These are phyloP conservation scores for Nymphalis c-album DNA, from an alignment of 2,888 invertebrate species.

Conservation along the genomic window DNA sequence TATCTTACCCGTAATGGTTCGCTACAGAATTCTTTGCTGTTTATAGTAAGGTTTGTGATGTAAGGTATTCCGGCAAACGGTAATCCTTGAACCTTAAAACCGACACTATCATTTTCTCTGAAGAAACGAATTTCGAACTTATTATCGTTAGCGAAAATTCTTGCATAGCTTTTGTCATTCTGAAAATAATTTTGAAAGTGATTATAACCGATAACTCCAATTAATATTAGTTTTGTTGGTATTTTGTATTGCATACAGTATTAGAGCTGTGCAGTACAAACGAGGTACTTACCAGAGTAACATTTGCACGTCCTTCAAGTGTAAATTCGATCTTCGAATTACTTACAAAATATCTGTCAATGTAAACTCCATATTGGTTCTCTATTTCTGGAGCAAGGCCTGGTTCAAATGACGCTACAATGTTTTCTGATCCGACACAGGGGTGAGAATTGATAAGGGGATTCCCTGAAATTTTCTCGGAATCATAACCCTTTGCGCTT, in stretches of 20 bases:
- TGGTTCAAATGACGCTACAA: slow-evolving; percentile 39
- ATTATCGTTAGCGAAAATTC: slow-evolving; percentile 18
- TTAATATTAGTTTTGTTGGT: no score
- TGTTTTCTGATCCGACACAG: slow-evolving; percentile 42
- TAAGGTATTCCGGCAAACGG: no score
- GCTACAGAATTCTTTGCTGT: no score
- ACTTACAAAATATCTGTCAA: slow-evolving; percentile 35
- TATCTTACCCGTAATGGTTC: no score
- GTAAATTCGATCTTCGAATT: slow-evolving; percentile 37
- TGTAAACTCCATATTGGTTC: slow-evolving; percentile 39
- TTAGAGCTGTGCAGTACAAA: no score
- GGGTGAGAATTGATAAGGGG: slow-evolving; percentile 36
- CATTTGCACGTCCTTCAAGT: slow-evolving; percentile 45
- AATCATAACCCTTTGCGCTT: slow-evolving; percentile 3
- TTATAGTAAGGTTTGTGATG: no score
- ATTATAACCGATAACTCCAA: no score
- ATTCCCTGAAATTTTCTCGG: slow-evolving; percentile 36
- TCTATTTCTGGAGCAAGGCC: slow-evolving; percentile 47
- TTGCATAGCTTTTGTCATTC: slow-evolving; percentile 21
- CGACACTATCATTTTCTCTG: slow-evolving; percentile 13
- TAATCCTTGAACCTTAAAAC: no score
- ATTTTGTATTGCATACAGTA: no score
- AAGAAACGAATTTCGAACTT: slow-evolving; percentile 26
- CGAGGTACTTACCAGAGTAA: slow-evolving; percentile 38
- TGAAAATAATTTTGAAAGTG: slow-evolving; percentile 14